Evolutionary conservation across 2,888 invertebrate species (phyloP).

Genomic region (Microctonus brassicae): DNA sequence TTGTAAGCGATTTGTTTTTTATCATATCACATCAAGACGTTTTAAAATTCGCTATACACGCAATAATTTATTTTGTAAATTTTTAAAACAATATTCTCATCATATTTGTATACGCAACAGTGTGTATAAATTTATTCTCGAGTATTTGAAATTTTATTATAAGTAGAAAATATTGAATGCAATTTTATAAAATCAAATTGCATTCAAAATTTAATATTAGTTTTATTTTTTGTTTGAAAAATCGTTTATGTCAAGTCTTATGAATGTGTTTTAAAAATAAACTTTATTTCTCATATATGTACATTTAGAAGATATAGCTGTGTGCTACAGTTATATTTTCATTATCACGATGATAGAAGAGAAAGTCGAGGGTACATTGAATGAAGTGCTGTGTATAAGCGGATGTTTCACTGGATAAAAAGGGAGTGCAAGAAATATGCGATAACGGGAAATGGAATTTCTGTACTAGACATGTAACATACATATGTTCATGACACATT

Average conservation of each 20-base stretch:
- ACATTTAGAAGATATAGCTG: background rate
- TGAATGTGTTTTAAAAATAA: background rate
- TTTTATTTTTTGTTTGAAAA: background rate
- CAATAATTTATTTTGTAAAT: too few species aligned
- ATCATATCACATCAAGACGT: too few species aligned
- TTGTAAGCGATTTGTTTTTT: too few species aligned
- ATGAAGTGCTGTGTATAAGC: background rate
- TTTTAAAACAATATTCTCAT: too few species aligned
- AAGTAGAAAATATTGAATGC: background rate
- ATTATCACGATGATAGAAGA: background rate
- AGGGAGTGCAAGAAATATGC: background rate
- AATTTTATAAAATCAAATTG: too few species aligned
- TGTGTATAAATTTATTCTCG: background rate
- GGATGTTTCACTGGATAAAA: background rate
- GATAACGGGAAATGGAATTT: conserved; percentile 12
- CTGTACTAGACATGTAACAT: conserved; percentile 11
- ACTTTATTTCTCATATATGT: background rate
- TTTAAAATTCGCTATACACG: too few species aligned
- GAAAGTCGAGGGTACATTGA: background rate
- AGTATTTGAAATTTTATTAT: background rate
- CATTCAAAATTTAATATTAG: background rate
- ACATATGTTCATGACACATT: background rate
- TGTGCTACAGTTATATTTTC: background rate
- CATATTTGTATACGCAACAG: too few species aligned
- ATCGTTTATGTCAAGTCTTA: background rate